Percentiles rank a stretch among this genome's conserved stretches.
These are phyloP conservation scores for Pelodiscus sinensis DNA, from an alignment of 2,113 vertebrate genomes.

Conservation along the genomic window DNA sequence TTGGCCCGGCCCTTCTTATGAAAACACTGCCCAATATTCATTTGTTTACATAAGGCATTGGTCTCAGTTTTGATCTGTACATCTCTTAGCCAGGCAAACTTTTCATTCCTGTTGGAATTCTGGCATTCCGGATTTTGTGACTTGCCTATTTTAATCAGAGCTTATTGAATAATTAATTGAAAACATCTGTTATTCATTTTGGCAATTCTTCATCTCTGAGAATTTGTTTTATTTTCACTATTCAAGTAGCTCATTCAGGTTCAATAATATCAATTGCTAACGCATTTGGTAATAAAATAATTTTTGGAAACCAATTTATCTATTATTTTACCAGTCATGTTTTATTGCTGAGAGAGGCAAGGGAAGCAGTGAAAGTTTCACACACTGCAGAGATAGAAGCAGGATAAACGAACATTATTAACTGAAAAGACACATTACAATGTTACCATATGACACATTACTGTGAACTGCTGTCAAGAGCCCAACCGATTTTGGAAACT, in stretches of 20 bases:
- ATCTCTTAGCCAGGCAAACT: neutral
- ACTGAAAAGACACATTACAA: neutral
- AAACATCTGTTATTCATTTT: slow-evolving; percentile 22
- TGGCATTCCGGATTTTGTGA: neutral
- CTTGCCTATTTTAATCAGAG: neutral
- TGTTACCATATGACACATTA: neutral
- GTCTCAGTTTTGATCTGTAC: neutral
- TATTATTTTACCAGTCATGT: neutral
- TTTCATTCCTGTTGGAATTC: neutral
- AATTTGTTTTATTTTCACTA: neutral
- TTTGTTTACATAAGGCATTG: neutral
- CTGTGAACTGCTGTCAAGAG: neutral
- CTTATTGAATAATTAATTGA: neutral
- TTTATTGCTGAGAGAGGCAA: neutral
- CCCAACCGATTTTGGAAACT: neutral
- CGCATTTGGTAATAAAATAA: neutral
- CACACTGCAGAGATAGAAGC: neutral
- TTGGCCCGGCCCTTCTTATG: neutral
- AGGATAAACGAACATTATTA: neutral
- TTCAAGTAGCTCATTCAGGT: neutral
- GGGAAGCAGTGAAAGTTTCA: neutral
- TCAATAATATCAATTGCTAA: neutral
- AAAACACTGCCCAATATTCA: slow-evolving; percentile 10
- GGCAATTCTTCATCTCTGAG: neutral
- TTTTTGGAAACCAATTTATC: neutral